Conservation (phyloP, 2,113 vertebrate species). For the Perognathus longimembris region DNA sequence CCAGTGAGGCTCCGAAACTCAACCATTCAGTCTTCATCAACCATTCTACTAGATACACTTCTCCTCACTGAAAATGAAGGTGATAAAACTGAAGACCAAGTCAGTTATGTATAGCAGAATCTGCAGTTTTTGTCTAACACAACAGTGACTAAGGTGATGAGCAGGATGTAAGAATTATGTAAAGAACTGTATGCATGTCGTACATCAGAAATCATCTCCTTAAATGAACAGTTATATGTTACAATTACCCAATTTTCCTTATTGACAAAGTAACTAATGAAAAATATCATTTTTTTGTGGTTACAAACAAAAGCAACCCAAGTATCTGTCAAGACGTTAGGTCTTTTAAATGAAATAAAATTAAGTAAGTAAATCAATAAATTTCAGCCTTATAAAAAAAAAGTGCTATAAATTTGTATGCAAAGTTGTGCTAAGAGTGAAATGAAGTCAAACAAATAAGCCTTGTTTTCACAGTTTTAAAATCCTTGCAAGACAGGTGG, state of each 20-base stretch:
- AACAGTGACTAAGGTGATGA: constrained; percentile 39
- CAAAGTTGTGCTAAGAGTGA: constrained; percentile 44
- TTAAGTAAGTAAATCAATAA: constrained; percentile 47
- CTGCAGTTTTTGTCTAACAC: not conserved
- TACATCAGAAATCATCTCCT: constrained; percentile 71
- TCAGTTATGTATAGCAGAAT: constrained; percentile 90
- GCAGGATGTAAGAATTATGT: constrained; percentile 75
- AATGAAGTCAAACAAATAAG: constrained; percentile 57
- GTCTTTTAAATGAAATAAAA: constrained; percentile 80
- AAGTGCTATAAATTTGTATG: not conserved
- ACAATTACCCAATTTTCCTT: constrained; percentile 63
- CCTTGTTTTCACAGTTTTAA: not conserved
- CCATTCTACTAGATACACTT: constrained; percentile 91
- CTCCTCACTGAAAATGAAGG: constrained; percentile 92
- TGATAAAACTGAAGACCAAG: constrained; percentile 91
- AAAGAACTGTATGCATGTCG: constrained; percentile 72
- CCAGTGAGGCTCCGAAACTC: constrained; percentile 87
- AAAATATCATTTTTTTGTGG: constrained; percentile 68
- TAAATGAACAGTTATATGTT: constrained; percentile 33
- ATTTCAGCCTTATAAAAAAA: constrained; percentile 48
- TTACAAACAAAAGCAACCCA: constrained; percentile 63
- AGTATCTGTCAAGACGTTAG: constrained; percentile 67
- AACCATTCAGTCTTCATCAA: constrained; percentile 87
- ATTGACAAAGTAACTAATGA: constrained; percentile 37
- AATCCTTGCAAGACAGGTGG: not conserved